Conservation (phyloP, 2,113 vertebrate species). For the Erythrocercus mccallii region DNA sequence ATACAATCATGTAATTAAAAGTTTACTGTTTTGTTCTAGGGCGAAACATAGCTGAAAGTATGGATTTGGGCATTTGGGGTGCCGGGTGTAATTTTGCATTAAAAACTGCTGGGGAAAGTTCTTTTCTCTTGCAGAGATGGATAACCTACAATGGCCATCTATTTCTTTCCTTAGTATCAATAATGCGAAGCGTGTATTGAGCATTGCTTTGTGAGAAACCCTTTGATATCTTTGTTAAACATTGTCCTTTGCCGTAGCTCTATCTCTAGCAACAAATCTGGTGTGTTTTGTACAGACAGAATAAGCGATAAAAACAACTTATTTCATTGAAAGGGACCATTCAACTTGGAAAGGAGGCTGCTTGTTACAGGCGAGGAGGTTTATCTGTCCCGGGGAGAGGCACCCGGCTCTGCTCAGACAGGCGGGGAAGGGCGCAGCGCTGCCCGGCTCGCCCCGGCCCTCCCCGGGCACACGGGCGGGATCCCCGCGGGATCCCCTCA, state of each 20-base stretch:
- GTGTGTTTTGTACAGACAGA: not conserved
- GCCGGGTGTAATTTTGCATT: not conserved
- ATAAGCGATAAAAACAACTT: not conserved
- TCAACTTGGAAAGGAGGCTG: not conserved
- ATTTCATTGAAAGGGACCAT: not conserved
- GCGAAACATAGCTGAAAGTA: not conserved
- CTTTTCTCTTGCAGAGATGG: not conserved
- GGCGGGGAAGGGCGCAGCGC: accelerated
- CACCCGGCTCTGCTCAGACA: not conserved
- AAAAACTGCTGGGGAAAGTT: not conserved
- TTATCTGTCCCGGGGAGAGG: not conserved
- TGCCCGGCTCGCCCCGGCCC: accelerated
- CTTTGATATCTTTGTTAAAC: conserved; percentile 5
- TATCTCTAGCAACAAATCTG: not conserved
- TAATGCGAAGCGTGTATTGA: not conserved
- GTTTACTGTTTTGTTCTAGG: not conserved
- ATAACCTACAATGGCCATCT: not conserved
- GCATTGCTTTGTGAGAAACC: not conserved
- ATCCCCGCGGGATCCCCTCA: not conserved
- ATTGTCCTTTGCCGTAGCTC: not conserved
- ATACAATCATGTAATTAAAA: not conserved
- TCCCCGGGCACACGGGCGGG: not conserved
- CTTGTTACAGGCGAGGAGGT: not conserved
- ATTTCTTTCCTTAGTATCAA: not conserved
- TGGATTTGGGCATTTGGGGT: accelerated